Base-by-base conservation (phyloP, 2,113 vertebrate species). In the Crotalus tigris region DNA sequence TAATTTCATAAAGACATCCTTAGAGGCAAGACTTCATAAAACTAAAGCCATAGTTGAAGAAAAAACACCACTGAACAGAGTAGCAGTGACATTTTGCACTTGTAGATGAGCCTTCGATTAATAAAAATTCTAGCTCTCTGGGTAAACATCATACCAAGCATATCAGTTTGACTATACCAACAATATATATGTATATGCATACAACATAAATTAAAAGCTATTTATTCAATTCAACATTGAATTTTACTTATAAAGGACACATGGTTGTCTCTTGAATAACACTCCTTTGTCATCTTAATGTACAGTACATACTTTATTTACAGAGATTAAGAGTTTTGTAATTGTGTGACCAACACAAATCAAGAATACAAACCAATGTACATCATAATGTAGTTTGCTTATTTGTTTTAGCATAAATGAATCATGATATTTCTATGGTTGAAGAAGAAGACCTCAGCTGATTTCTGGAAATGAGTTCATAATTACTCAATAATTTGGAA, bases 391-490 rank as follows among this genome's bases (percentile, higher is more conserved):
- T 91, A 9, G 46, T 95, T 95, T 96, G 59, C 88, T 96, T 97
- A 5, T 89, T 91, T 92, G 59, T 90, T 94, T 94, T 92, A 94
- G 54, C 44, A 0, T 95, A 90, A 87, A 59, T 13, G 55, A 96
- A 92, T 96, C 91, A 90, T 92, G 39, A 61, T 93, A 54, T 92
- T 94, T 89, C 90, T 94, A 75, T 46, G 88, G 24, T 92, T 97
- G 88, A 93, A 91, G 69, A 92, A 46, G 57, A 95, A 96, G 91
- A 96, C 89, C 54, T 96, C 95, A 95, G 92, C 93, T 93, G 92
- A 94, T 87, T 92, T 95, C 92, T 93, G 96, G 86, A 96, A 97
- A 90, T 93, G 93, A 94, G 92, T 96, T 96, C 97, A 10, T 88
- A 94, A 94, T 94, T 96, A 49, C n/a, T 90, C 54, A 90, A 4